Evolutionary conservation across 1,140 invertebrate species (phyloP), one percentile per base, ranked within the genome.

Genomic region (Brachionus plicatilis): DNA sequence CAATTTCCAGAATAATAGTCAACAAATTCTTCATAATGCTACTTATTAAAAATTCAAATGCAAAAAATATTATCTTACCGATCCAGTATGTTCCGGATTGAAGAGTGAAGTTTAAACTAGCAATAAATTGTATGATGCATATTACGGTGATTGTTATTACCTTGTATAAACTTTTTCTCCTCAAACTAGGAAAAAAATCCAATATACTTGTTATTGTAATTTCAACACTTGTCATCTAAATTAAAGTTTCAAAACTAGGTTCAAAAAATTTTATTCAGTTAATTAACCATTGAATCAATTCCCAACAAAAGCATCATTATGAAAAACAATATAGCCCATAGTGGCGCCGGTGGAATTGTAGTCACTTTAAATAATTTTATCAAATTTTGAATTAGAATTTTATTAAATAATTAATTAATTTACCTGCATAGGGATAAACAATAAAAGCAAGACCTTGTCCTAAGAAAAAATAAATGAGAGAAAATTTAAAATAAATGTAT

Each of bases 151-250:
- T 92, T 82, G 93, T 92, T 75, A 90, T 89, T 50, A 91, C 89
- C 83, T 92, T 87, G 11, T 89, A 85, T 29, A 88, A 85, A 0
- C 90, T 88, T 20, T 86, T 84, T 0, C 89, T 86, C 68, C 91
- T 87, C 27, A 88, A 83, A 27, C 91, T 87, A 2, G 93, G 93
- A 89, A 92, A 92, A 66, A 91, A 89, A 87, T 94, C 93, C 5
- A 93, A 90, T 84, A 94, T 91, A 1, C 92, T 91, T 11, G 93
- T 93, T 82, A 92, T 92, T 79, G 94, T 92, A 27, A 93, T 92
- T 88, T 94, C 93, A 37, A 94, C 92, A 3, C 92, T 93, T 85
- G 93, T 93, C 87, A 94, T 94, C 89, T 94, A 92, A n/a, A 78
- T 72, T 8, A 85, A 75, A 24, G 76, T 20, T 37, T 24, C 1